Percentiles rank a stretch among this genome's conserved stretches.
Conservation (phyloP, 2,888 invertebrate genomes). For the Drosophila macrospina region DNA sequence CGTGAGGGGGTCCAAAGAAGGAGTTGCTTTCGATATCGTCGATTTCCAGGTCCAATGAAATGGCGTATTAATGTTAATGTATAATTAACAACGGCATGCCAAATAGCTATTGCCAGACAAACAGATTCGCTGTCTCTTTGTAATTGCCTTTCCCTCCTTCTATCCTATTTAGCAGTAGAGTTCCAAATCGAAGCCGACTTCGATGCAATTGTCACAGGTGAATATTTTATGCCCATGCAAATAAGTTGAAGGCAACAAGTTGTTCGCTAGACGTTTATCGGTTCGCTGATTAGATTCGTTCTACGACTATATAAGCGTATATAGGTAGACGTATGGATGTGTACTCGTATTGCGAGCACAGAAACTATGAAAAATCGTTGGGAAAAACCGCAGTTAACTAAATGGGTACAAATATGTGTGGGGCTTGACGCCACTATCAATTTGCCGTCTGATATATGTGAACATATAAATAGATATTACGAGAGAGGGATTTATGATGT, state of each 20-base stretch:
- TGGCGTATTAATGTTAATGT: conserved; percentile 60
- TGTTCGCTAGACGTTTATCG: conserved; percentile 36
- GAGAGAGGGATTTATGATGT: conserved; percentile 32
- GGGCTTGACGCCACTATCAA: conserved; percentile 39
- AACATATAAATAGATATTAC: conserved; percentile 40
- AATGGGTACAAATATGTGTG: conserved; percentile 19
- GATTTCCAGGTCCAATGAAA: conserved; percentile 39
- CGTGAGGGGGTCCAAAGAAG: conserved; percentile 35
- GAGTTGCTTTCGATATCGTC: conserved; percentile 31
- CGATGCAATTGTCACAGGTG: conserved; percentile 30
- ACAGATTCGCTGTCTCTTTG: conserved; percentile 2
- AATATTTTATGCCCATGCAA: conserved; percentile 37
- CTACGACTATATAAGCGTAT: not conserved
- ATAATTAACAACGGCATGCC: conserved; percentile 52
- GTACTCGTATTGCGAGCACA: not conserved
- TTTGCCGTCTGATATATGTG: conserved; percentile 26
- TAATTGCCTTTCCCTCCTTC: conserved; percentile 1
- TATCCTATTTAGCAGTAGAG: conserved; percentile 13
- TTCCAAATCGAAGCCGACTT: conserved; percentile 4
- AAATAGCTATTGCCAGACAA: conserved; percentile 19
- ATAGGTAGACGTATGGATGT: not conserved
- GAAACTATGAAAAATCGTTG: conserved; percentile 24
- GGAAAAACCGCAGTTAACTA: conserved; percentile 28
- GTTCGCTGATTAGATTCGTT: conserved; percentile 51
- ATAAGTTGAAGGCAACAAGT: conserved; percentile 27